phyloP scores from a whole-genome alignment of 2,888 invertebrate genomes.

The Oligia latruncula region DNA sequence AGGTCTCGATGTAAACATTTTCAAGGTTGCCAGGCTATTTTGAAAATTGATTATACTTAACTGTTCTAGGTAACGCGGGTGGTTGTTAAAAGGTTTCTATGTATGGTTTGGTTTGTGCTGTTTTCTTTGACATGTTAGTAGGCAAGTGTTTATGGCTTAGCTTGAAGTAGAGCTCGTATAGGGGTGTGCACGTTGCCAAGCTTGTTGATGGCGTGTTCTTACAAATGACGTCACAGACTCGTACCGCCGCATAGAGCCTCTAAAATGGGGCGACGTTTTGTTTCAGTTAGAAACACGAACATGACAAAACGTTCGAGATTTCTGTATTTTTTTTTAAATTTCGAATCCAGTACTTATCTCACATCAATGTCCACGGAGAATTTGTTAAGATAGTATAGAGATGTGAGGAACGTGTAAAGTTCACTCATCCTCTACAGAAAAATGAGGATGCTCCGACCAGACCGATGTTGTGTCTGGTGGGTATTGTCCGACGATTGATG shows the following conservation, averaged over 20 bases:
- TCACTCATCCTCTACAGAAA: not conserved
- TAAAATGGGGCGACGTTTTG: constrained; percentile 21
- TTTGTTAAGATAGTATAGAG: not conserved
- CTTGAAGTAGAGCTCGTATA: constrained; percentile 1
- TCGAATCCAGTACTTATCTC: not conserved
- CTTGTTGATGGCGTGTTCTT: constrained; percentile 20
- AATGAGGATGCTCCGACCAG: not conserved
- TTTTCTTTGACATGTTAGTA: constrained; percentile 31
- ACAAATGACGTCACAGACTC: constrained; percentile 26
- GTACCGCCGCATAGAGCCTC: constrained; percentile 16
- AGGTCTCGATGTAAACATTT: constrained; percentile 78
- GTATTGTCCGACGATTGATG: not conserved
- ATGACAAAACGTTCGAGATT: constrained; percentile 6
- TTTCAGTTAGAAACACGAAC: constrained; percentile 15
- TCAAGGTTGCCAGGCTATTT: constrained; percentile 80
- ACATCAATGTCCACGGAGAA: not conserved
- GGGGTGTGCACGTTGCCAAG: not conserved
- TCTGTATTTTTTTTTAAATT: not conserved
- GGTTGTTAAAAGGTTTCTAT: not conserved
- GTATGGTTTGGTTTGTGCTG: constrained; percentile 1
- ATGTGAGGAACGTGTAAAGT: not conserved
- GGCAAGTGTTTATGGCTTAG: not conserved
- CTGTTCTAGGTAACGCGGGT: constrained; percentile 17
- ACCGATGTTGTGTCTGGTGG: not conserved
- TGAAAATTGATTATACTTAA: constrained; percentile 69